Conservation (phyloP, 2,797 vertebrate species). For the Sternotherus odoratus region DNA sequence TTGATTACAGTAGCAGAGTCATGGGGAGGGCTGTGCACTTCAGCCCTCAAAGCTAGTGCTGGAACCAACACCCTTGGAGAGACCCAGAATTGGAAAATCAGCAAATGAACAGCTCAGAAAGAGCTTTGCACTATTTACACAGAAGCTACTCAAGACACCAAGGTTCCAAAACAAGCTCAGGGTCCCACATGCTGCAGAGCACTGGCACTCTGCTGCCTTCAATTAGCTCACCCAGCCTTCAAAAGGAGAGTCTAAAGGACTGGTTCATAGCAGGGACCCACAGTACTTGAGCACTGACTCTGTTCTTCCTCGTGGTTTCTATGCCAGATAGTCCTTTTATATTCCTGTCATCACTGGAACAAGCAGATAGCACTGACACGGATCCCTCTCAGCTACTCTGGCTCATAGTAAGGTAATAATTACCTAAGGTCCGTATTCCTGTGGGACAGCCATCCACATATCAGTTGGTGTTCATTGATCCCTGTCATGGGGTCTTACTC, state of each 20-base stretch:
- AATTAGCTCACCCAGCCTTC: background rate
- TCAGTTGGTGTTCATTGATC: background rate
- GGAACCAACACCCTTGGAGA: background rate
- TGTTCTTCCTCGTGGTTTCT: background rate
- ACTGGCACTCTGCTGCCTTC: background rate
- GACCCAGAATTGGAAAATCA: background rate
- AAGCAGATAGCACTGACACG: background rate
- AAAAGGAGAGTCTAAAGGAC: background rate
- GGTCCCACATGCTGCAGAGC: rapidly evolving
- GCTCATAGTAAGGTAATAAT: slow-evolving; percentile 20
- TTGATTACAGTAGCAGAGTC: background rate
- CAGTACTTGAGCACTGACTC: background rate
- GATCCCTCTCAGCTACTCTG: background rate
- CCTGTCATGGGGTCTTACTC: background rate
- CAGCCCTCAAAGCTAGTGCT: background rate
- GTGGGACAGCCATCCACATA: background rate
- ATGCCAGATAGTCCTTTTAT: background rate
- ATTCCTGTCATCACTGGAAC: background rate
- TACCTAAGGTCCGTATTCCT: background rate
- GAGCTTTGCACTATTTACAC: background rate
- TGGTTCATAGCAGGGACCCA: background rate
- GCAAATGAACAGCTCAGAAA: background rate
- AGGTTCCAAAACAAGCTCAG: background rate
- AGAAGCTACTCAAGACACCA: background rate
- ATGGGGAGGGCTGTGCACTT: background rate